Evolutionary conservation across 2,888 invertebrate species (phyloP).

Genomic region (Hedya salicella): DNA sequence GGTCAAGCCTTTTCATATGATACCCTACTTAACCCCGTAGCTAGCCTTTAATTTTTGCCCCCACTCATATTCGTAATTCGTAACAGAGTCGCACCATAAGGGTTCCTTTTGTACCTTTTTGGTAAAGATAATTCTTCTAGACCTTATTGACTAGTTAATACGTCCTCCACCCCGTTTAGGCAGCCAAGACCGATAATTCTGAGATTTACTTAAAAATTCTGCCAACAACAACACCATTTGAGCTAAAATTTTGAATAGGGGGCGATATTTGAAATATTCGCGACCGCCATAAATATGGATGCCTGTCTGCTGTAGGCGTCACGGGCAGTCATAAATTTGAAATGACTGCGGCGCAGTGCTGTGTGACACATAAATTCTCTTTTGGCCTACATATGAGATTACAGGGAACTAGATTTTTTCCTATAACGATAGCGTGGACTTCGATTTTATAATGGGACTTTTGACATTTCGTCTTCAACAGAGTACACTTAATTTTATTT

Average conservation of each 20-base stretch:
- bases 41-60: too few species aligned
- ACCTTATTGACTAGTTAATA: too few species aligned
- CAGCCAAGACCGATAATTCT: too few species aligned
- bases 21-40: too few species aligned
- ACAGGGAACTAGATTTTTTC: conserved; percentile 17
- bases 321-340: conserved; percentile 25
- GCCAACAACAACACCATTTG: conserved; percentile 1
- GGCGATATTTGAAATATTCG: conserved; percentile 30
- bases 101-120: too few species aligned
- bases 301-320: conserved; percentile 19
- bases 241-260: background rate
- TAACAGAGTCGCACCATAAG: too few species aligned
- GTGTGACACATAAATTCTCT: conserved; percentile 27
- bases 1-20: too few species aligned
- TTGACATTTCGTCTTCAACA: too few species aligned
- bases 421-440: background rate
- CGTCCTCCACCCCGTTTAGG: too few species aligned
- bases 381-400: conserved; percentile 28
- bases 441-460: background rate
- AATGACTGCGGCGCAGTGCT: conserved; percentile 27
- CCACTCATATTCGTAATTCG: too few species aligned
- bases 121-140: too few species aligned
- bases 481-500: too few species aligned
- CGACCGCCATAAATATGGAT: conserved; percentile 27
- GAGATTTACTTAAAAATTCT: background rate